Evolutionary conservation across 2,797 vertebrate species (phyloP).

Genomic region (Notamacropus eugenii): DNA sequence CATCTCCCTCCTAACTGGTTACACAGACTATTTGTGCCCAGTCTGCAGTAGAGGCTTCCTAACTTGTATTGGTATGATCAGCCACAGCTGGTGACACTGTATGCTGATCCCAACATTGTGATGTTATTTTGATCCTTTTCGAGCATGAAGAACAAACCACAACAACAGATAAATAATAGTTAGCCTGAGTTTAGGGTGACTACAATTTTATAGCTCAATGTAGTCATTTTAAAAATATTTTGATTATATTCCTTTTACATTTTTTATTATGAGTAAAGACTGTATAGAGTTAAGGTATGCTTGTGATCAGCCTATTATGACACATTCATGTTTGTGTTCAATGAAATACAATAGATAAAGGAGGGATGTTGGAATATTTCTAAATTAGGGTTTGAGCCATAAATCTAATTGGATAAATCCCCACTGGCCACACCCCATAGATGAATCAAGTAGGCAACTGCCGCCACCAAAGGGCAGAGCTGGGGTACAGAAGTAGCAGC

Average conservation of each 20-base stretch:
- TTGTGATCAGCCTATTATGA: background rate
- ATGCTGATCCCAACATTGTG: background rate
- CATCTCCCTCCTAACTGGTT: background rate
- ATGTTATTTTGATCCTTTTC: background rate
- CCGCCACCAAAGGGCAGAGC: background rate
- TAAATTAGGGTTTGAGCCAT: background rate
- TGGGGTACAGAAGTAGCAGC: background rate
- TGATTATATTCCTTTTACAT: background rate
- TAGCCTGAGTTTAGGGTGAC: background rate
- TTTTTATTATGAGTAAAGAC: background rate
- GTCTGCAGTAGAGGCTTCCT: background rate
- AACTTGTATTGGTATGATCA: background rate
- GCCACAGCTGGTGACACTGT: background rate
- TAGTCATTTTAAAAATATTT: background rate
- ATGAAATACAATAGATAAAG: background rate
- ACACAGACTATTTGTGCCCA: background rate
- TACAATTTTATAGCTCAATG: background rate
- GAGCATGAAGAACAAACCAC: background rate
- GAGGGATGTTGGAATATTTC: background rate
- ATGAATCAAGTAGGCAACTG: background rate
- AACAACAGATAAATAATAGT: background rate
- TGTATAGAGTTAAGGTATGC: background rate
- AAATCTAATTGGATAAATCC: background rate
- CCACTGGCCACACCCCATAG: background rate
- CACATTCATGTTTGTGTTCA: background rate